Base-by-base conservation (phyloP, 2,888 invertebrate genomes). In the Epiblema foenella region DNA sequence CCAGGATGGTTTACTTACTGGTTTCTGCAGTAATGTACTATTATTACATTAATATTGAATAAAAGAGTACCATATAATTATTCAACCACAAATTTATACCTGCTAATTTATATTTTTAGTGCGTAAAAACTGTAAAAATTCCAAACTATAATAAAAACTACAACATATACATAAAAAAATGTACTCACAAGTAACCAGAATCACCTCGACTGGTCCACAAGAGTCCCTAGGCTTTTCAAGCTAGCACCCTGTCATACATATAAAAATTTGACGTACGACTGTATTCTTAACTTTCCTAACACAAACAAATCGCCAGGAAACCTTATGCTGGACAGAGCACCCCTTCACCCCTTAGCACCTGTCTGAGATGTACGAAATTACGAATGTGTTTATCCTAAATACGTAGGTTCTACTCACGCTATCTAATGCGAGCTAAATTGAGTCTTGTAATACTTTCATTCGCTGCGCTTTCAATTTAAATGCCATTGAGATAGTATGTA, bases 401-500 rank as follows among this genome's bases (percentile, higher is more conserved):
- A 15, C 42, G 42, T 5, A 42, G n/a, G 15, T 5, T 15, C n/a
- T 42, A 42, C 12, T 12, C 46, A 46, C 46, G 15, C 46, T 46
- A 46, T 46, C 46, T 46, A 56, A 24, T 56, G 7, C 24, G n/a
- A 56, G 18, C 51, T 56, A 29, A 29, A 29, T 46, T 46, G 56
- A 12, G n/a, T 56, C 7, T 29, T 56, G 15, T 15, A 56, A 20
- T 24, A 51, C 20, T 24, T 39, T 59, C n/a, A 39, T 60, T 15
- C 12, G 15, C 17, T 54, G 18, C 17, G 18, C 51, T 17, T 29
- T 52, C 37, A 17, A 52, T 18, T 33, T 62, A 57, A 57, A 52
- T 42, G 18, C 29, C 24, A 39, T 54, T 68, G 17, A 58, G 17
- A 37, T 12, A 52, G 20, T 64, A 52, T 60, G 39, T 39, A 58